Percentiles rank a stretch among this genome's conserved stretches.
Conservation (phyloP, 2,797 vertebrate genomes). For the Coccyzus lansbergi region DNA sequence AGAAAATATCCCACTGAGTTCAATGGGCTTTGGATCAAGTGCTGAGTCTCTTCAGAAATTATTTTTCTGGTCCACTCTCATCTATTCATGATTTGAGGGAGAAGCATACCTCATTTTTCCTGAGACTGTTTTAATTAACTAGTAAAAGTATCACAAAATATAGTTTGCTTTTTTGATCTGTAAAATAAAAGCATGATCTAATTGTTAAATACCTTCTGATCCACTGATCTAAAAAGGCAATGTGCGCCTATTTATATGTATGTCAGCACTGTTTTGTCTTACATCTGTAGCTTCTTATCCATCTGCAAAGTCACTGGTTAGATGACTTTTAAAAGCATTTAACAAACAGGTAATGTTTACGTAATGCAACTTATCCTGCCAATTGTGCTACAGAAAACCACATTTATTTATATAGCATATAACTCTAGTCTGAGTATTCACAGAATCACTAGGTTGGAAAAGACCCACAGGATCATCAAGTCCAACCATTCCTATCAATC, state of each 20-base stretch:
- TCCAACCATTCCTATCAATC: too few species aligned
- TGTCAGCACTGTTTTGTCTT: background rate
- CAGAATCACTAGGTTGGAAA: too few species aligned
- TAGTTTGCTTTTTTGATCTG: fast-evolving
- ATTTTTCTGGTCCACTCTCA: background rate
- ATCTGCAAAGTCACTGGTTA: background rate
- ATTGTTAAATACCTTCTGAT: background rate
- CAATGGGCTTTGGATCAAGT: background rate
- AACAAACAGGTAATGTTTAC: background rate
- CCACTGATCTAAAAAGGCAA: background rate
- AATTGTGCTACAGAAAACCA: background rate
- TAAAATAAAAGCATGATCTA: background rate
- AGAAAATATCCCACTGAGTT: background rate
- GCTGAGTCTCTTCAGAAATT: background rate
- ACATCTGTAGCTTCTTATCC: background rate
- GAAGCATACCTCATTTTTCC: background rate
- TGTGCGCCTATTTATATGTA: fast-evolving
- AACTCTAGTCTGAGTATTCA: background rate
- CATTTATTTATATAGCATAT: background rate
- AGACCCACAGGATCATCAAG: too few species aligned
- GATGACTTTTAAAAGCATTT: background rate
- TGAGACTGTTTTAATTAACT: background rate
- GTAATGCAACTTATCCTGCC: background rate
- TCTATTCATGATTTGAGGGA: background rate
- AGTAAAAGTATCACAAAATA: background rate